Evolutionary conservation across 2,113 vertebrate species (phyloP).

Genomic region (Cacatua alba): DNA sequence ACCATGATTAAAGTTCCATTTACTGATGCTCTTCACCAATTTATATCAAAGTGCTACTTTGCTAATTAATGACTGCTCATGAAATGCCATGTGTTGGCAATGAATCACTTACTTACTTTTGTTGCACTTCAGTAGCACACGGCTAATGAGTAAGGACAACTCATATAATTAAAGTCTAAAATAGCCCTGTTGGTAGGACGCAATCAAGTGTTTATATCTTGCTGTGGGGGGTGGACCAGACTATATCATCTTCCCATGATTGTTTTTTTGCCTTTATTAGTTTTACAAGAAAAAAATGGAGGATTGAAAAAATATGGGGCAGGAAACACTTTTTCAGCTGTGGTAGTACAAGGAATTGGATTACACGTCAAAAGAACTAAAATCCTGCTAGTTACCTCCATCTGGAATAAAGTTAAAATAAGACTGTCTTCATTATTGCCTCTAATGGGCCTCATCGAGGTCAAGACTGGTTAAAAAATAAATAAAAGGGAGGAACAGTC

Average conservation of each 20-base stretch:
- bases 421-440: background rate
- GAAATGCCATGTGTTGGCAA: conserved; percentile 79
- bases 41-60: conserved; percentile 72
- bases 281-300: background rate
- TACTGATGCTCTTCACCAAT: conserved; percentile 70
- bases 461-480: conserved; percentile 23
- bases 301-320: background rate
- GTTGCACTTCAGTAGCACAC: conserved; percentile 69
- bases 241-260: background rate
- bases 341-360: background rate
- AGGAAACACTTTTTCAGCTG: background rate
- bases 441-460: background rate
- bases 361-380: background rate
- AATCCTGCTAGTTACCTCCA: background rate
- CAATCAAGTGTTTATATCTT: conserved; percentile 56
- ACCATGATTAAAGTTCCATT: conserved; percentile 71
- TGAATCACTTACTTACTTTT: conserved; percentile 80
- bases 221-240: background rate
- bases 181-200: conserved; percentile 54
- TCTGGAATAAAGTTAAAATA: background rate
- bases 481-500: background rate
- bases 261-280: background rate
- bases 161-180: conserved; percentile 77
- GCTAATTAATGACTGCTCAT: conserved; percentile 78
- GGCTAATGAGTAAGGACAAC: conserved; percentile 79